Conservation (phyloP, 2,113 vertebrate species). For the Siphamia tubifer region DNA sequence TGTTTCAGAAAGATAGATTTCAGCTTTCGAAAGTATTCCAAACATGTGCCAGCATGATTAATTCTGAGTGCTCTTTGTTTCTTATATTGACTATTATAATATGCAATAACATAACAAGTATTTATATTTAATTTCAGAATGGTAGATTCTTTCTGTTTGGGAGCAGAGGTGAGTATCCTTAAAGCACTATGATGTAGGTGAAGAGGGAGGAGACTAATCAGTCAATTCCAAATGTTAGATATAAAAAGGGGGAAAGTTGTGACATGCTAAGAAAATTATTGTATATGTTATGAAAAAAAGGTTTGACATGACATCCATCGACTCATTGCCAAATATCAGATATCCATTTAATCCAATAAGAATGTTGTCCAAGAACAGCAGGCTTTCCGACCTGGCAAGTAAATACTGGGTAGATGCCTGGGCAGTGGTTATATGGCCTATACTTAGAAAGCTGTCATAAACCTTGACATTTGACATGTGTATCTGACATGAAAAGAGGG, state of each 20-base stretch:
- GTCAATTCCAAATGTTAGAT: background rate
- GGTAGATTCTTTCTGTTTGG: background rate
- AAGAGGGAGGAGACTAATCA: background rate
- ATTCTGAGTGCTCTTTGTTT: background rate
- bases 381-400: conserved; percentile 55
- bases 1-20: too few relatives aligned
- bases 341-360: conserved; percentile 67
- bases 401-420: conserved; percentile 65
- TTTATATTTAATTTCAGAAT: too few relatives aligned
- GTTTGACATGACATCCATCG: conserved; percentile 37
- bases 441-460: conserved; percentile 72
- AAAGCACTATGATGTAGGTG: background rate
- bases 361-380: conserved; percentile 62
- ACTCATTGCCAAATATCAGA: conserved; percentile 45
- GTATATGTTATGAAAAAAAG: conserved; percentile 38
- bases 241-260: conserved; percentile 20
- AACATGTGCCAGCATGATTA: background rate
- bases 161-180: background rate
- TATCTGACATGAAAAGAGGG: conserved; percentile 49
- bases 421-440: conserved; percentile 52
- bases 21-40: background rate
- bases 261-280: conserved; percentile 18
- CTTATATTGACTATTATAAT: too few relatives aligned
- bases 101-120: too few relatives aligned
- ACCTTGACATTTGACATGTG: conserved; percentile 76